phyloP scores from a whole-genome alignment of 2,797 vertebrate genomes.

The Molossus alvarezi region DNA sequence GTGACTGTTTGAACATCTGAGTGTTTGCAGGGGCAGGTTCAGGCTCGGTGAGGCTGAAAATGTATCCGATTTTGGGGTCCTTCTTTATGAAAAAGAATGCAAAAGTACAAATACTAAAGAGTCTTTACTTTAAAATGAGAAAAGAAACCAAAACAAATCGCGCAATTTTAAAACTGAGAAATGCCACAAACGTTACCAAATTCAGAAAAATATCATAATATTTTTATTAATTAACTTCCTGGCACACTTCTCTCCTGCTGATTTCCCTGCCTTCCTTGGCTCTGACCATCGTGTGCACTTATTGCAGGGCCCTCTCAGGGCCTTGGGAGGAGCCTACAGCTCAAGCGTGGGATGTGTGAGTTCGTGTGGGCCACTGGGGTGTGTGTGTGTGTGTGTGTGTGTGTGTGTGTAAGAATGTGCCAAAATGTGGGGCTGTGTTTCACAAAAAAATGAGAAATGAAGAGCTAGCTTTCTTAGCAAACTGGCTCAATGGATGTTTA shows the following conservation, averaged over 20 bases:
- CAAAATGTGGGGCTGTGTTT: background rate
- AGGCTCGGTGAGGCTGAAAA: background rate
- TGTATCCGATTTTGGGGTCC: background rate
- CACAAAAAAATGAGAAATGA: background rate
- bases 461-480: background rate
- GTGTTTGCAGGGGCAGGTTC: background rate
- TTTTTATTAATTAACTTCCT: constrained; percentile 32
- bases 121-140: background rate
- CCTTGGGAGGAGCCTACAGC: background rate
- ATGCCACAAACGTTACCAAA: background rate
- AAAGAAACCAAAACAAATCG: constrained; percentile 7
- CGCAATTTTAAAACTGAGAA: constrained; percentile 8
- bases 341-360: background rate
- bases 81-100: background rate
- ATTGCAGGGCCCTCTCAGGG: background rate
- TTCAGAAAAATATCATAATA: background rate
- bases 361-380: background rate
- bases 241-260: background rate
- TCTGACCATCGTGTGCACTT: background rate
- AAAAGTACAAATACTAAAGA: background rate
- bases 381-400: background rate
- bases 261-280: background rate
- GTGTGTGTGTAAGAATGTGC: background rate
- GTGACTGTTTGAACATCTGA: background rate
- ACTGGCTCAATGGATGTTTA: background rate